Evolutionary conservation across 2,888 invertebrate species (phyloP), one percentile per base, ranked within the genome.

Genomic region (Allophyes oxyacanthae): DNA sequence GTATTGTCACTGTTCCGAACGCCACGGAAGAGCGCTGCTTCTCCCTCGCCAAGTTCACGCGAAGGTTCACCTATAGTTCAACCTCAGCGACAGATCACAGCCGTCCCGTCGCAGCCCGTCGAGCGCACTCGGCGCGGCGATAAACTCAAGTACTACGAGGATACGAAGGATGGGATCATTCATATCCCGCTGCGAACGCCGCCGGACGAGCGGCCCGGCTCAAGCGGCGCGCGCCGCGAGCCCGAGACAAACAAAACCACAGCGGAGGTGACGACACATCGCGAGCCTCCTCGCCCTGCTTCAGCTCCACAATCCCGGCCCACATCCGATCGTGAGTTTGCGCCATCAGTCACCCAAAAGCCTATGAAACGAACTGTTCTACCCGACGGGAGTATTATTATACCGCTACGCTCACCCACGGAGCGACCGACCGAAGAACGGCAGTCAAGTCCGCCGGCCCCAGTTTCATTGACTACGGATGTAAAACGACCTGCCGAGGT

Each of bases 131-230:
- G 71, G 1, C 81, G 81, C 34, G 82, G 78, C 7, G 91, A 91
- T 62, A 88, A 86, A 41, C 88, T 92, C 37, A 94, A 95, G 64
- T 96, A 96, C 82, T 95, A 96, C 79, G 96, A 96, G 71, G 94
- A 95, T 42, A 94, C 95, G 0, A 88, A 95, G 34, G 95, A 96
- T 73, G 96, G 96, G 0, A 94, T 95, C 51, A 96, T 97, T 50
- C 95, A 96, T 66, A 97, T 97, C 75, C 97, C 97, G 0, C 84
- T 97, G 55, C 96, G 96, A 65, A 96, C 97, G n/a, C 96, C 96
- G 3, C 96, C 96, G 0, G 96, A 96, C 63, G 96, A 96, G 78
- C 91, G 94, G 44, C 92, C 94, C 37, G 77, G 69, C 8, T 62
- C 80, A 2, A 74, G 77, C n/a, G 58, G 54, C 6, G 28, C 60